phyloP scores from a whole-genome alignment of 2,888 invertebrate genomes.

The Idaea straminata region DNA sequence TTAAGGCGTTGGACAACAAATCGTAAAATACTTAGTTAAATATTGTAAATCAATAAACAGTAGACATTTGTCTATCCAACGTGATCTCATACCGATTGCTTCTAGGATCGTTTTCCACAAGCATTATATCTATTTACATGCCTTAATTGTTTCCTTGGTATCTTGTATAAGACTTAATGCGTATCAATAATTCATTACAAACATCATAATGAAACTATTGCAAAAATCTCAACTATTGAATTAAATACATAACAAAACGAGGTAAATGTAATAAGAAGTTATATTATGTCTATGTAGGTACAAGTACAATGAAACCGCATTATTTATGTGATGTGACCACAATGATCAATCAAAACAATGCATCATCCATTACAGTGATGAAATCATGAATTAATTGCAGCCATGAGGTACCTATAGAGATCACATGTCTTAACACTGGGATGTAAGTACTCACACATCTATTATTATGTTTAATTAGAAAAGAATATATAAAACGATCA shows the following conservation, averaged over 20 bases:
- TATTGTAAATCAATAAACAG: not conserved
- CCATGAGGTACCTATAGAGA: not conserved
- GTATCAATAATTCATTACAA: not conserved
- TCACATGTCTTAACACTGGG: not conserved
- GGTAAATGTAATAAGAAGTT: not conserved
- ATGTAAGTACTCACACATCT: not conserved
- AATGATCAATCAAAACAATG: not conserved
- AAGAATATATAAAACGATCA: not conserved
- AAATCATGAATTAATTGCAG: not conserved
- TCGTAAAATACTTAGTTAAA: not conserved
- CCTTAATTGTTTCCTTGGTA: not conserved
- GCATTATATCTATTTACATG: no score
- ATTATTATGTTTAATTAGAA: not conserved
- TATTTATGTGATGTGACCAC: conserved; percentile 8
- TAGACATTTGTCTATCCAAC: no score
- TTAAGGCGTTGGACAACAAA: not conserved
- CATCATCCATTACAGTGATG: not conserved
- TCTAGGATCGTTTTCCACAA: no score
- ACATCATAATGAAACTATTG: not conserved
- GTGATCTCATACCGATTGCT: no score
- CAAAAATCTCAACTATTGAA: conserved; percentile 1
- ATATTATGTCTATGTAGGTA: not conserved
- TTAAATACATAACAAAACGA: conserved; percentile 12
- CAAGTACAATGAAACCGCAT: not conserved
- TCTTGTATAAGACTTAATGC: no score